A percentile compares a stretch with the other conserved stretches of the same genome.
Evolutionary conservation across 1,140 invertebrate species (phyloP).

Genomic region (Bombus haemorrhoidalis): DNA sequence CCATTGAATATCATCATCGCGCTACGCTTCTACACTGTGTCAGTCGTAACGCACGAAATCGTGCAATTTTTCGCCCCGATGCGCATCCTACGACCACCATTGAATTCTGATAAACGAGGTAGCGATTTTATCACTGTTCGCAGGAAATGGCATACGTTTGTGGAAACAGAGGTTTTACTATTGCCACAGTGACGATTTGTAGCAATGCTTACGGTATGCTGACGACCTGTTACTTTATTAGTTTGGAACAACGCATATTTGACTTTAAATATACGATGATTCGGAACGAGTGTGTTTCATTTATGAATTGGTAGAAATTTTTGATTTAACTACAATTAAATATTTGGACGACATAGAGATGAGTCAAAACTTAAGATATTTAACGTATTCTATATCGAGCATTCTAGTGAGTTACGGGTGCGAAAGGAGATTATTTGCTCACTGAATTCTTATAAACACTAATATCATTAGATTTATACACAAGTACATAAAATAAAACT

Average conservation of each 20-base stretch:
- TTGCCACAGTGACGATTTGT: neutral
- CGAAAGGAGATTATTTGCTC: no score
- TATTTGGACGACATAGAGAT: neutral
- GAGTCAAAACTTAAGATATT: neutral
- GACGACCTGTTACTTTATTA: neutral
- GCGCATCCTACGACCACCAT: slow-evolving; percentile 22
- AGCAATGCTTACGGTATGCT: neutral
- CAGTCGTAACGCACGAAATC: slow-evolving; percentile 43
- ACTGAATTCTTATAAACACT: no score
- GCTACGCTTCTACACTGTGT: slow-evolving; percentile 51
- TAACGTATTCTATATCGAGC: no score
- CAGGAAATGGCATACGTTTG: neutral
- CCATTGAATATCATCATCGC: slow-evolving; percentile 57
- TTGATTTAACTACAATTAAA: neutral
- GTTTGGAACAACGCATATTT: neutral
- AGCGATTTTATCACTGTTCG: slow-evolving; percentile 51
- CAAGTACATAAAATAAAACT: no score
- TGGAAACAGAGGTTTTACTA: neutral
- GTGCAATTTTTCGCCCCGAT: slow-evolving; percentile 51
- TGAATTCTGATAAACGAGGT: slow-evolving; percentile 33
- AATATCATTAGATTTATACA: no score
- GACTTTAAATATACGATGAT: neutral
- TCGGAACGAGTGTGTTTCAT: neutral
- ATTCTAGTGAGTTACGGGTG: no score
- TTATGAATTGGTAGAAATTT: neutral